These are phyloP conservation scores for Microcebus griseorufus DNA, from an alignment of 2,113 vertebrate genomes.

Conservation along the genomic window DNA sequence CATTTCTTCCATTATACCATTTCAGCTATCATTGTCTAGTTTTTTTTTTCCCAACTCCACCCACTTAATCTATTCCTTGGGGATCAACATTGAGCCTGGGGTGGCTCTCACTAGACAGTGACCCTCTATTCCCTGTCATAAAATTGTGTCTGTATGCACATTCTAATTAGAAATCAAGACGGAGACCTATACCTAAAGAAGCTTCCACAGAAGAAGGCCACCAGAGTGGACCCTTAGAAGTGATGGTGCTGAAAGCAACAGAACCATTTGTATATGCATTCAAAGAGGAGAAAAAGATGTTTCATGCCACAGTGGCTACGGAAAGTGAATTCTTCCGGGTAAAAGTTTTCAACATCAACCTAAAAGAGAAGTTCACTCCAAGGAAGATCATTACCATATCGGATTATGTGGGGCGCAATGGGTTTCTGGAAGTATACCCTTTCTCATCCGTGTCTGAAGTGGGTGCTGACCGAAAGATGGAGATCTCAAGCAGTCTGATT, in stretches of 20 bases:
- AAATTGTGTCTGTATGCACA: background rate
- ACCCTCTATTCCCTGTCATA: background rate
- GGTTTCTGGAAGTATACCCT: slow-evolving; percentile 19
- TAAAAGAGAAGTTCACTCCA: slow-evolving; percentile 27
- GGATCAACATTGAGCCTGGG: background rate
- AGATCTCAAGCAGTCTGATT: background rate
- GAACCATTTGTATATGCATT: background rate
- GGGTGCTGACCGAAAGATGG: background rate
- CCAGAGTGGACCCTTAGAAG: background rate
- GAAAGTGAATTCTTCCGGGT: slow-evolving; percentile 38
- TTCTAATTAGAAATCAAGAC: background rate
- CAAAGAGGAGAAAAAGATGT: background rate
- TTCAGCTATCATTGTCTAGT: background rate
- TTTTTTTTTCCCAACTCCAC: background rate
- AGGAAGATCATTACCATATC: background rate
- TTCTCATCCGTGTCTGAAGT: background rate
- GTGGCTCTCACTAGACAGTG: background rate
- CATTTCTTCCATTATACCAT: background rate
- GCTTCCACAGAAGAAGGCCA: background rate
- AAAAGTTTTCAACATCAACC: background rate
- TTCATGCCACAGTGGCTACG: slow-evolving; percentile 64
- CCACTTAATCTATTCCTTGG: background rate
- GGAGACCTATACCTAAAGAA: background rate
- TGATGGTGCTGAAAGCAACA: slow-evolving; percentile 49
- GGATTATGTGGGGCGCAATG: background rate